Percentiles rank a stretch among this genome's conserved stretches.
phyloP scores from a whole-genome alignment of 1,140 invertebrate species.

The Platyura marginata region DNA sequence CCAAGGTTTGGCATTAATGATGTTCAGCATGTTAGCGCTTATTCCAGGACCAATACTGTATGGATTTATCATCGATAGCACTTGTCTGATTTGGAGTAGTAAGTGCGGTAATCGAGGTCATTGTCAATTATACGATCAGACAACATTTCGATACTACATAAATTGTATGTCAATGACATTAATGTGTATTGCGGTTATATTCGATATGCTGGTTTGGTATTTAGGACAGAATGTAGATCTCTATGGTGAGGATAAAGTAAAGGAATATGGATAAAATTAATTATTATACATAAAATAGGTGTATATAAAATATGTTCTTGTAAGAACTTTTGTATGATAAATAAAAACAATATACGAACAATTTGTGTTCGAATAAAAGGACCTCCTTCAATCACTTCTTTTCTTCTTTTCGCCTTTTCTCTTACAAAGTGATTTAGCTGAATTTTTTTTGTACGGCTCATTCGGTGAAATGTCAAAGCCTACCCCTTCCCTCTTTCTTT shows the following conservation, averaged over 20 bases:
- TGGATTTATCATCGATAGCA: constrained; percentile 40
- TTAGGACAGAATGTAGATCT: constrained; percentile 33
- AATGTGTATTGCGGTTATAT: constrained; percentile 30
- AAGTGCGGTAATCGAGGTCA: constrained; percentile 40
- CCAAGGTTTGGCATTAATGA: constrained; percentile 38
- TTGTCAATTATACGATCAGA: constrained; percentile 43
- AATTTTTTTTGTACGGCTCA: too few relatives aligned
- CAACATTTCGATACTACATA: constrained; percentile 34
- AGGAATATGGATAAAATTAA: too few relatives aligned
- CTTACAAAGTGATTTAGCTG: too few relatives aligned
- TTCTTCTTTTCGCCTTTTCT: too few relatives aligned
- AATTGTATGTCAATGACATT: constrained; percentile 33
- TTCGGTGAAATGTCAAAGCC: too few relatives aligned
- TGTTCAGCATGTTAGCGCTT: constrained; percentile 39
- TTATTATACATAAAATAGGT: too few relatives aligned
- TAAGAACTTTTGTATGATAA: too few relatives aligned
- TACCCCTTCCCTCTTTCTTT: too few relatives aligned
- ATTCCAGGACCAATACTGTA: constrained; percentile 47
- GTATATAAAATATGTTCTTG: too few relatives aligned
- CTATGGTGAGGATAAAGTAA: constrained; percentile 30
- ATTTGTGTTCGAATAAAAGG: too few relatives aligned
- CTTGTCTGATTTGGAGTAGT: constrained; percentile 41
- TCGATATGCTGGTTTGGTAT: constrained; percentile 36
- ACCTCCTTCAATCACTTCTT: too few relatives aligned
- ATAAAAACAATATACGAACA: too few relatives aligned